Percentiles rank a stretch among this genome's conserved stretches.
phyloP scores from a whole-genome alignment of 2,113 vertebrate genomes.

The Verasper variegatus region DNA sequence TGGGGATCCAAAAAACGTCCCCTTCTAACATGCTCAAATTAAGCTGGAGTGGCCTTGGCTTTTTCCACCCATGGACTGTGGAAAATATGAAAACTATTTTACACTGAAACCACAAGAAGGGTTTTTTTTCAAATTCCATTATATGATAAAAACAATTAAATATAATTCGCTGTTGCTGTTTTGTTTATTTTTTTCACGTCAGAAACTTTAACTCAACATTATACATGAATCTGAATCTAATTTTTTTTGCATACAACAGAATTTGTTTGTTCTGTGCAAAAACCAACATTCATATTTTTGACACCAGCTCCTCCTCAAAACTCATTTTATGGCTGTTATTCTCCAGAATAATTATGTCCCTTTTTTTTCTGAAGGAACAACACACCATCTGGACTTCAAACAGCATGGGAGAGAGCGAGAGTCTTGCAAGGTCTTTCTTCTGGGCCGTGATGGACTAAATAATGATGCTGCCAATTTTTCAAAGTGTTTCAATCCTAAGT shows the following conservation, averaged over 20 bases:
- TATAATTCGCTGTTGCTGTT: slow-evolving; percentile 10
- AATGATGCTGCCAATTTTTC: slow-evolving; percentile 84
- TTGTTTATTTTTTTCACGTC: neutral
- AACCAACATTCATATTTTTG: slow-evolving; percentile 38
- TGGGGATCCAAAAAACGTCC: slow-evolving; percentile 7
- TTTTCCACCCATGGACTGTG: neutral
- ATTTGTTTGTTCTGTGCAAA: slow-evolving; percentile 58
- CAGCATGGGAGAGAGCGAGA: slow-evolving; percentile 63
- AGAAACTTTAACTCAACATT: slow-evolving; percentile 38
- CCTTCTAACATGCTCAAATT: neutral
- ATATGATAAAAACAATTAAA: neutral
- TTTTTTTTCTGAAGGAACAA: slow-evolving; percentile 58
- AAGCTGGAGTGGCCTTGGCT: neutral
- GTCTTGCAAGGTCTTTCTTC: slow-evolving; percentile 68
- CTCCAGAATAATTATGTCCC: slow-evolving; percentile 59
- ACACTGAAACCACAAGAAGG: neutral
- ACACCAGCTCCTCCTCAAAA: slow-evolving; percentile 38
- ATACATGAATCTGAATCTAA: slow-evolving; percentile 52
- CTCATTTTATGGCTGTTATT: slow-evolving; percentile 58
- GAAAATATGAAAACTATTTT: neutral
- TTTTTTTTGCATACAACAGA: slow-evolving; percentile 39
- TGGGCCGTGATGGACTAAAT: slow-evolving; percentile 83
- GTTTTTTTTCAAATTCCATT: neutral
- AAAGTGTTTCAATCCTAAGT: slow-evolving; percentile 78
- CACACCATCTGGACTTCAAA: slow-evolving; percentile 77